These are phyloP conservation scores for Mormyrops boulengeri DNA, from an alignment of 2,797 vertebrate genomes.

Conservation along the genomic window DNA sequence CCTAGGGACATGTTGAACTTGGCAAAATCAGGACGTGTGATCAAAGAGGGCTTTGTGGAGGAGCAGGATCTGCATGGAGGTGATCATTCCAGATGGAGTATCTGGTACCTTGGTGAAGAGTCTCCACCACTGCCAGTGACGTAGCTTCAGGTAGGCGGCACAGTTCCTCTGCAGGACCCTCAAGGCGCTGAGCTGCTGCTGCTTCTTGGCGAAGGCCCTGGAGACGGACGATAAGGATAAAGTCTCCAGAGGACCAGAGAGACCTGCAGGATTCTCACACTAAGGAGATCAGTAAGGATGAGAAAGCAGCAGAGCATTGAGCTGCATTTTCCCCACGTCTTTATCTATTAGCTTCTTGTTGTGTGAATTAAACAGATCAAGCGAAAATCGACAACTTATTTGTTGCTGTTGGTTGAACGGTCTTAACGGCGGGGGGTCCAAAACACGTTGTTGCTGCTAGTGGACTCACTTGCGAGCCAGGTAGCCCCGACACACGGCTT, in stretches of 20 bases:
- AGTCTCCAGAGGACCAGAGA: neutral
- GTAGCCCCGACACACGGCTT: conserved; percentile 90
- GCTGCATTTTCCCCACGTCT: neutral
- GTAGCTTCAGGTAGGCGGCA: conserved; percentile 87
- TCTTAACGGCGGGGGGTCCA: neutral
- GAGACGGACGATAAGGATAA: neutral
- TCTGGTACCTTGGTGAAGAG: conserved; percentile 87
- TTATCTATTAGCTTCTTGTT: neutral
- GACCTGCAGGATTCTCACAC: neutral
- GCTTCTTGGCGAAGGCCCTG: conserved; percentile 93
- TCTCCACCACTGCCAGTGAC: conserved; percentile 99
- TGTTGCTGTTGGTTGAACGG: neutral
- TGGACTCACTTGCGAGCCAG: conserved; percentile 85
- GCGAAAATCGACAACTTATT: neutral
- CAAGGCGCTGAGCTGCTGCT: conserved; percentile 89
- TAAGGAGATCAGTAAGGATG: neutral
- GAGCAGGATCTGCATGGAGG: neutral
- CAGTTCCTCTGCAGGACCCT: conserved; percentile 97
- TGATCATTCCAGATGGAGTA: neutral
- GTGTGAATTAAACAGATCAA: neutral
- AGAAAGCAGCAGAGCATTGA: neutral
- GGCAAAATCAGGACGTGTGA: neutral
- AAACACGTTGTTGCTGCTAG: neutral
- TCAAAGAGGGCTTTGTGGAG: neutral
- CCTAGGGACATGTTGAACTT: neutral